phyloP scores from a whole-genome alignment of 2,113 vertebrate genomes.

The Epinephelus fuscoguttatus region DNA sequence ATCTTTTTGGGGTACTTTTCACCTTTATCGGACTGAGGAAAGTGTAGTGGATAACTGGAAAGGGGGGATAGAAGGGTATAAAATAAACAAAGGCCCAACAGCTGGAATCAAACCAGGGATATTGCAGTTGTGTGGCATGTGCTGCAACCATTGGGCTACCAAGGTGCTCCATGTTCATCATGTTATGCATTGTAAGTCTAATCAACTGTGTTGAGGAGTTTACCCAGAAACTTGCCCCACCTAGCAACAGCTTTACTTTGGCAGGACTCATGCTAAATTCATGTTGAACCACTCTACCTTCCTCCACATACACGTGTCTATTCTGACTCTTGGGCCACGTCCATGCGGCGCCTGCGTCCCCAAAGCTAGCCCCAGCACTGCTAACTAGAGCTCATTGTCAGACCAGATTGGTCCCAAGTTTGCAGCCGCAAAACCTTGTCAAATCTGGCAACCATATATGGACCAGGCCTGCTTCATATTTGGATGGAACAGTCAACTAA shows the following conservation, averaged over 20 bases:
- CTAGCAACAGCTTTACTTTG: neutral
- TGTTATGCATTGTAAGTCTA: neutral
- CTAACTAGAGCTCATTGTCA: neutral
- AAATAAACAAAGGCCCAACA: neutral
- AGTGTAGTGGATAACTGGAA: no score
- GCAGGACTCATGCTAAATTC: neutral
- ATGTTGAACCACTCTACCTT: neutral
- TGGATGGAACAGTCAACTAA: neutral
- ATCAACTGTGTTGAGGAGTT: neutral
- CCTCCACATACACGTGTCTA: neutral
- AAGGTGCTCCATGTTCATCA: neutral
- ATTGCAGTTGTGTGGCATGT: neutral
- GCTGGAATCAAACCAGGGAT: neutral
- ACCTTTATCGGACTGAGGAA: no score
- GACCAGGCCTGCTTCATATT: slow-evolving; percentile 3
- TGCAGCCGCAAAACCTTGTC: slow-evolving; percentile 1
- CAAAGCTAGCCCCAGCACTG: neutral
- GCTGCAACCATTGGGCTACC: neutral
- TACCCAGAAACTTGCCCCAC: neutral
- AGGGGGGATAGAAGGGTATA: neutral
- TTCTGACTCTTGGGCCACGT: neutral
- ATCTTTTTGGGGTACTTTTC: no score
- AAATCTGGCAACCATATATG: slow-evolving; percentile 1
- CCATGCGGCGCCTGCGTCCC: neutral
- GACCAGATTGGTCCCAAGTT: neutral